A percentile compares a stretch with the other conserved stretches of the same genome.
phyloP scores from a whole-genome alignment of 1,140 invertebrate species.

The Tetranychus cinnabarinus region DNA sequence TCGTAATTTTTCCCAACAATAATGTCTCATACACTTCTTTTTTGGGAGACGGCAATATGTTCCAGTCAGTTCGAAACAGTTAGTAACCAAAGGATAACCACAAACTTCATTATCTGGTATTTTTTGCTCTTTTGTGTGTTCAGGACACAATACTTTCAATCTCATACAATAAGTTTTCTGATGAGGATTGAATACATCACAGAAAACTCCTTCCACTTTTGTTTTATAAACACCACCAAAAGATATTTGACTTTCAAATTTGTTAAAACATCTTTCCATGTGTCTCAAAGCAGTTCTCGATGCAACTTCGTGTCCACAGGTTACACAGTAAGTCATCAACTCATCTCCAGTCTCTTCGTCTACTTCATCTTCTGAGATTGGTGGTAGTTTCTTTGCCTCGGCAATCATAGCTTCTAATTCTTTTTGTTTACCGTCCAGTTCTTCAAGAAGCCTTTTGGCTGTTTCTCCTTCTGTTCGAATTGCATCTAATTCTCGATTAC shows the following conservation, averaged over 20 bases:
- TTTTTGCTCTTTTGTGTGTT: conserved; percentile 90
- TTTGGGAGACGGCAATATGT: conserved; percentile 66
- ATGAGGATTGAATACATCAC: conserved; percentile 75
- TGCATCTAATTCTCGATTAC: conserved; percentile 51
- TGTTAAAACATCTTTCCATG: conserved; percentile 86
- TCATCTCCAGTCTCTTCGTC: conserved; percentile 41
- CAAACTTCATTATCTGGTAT: conserved; percentile 45
- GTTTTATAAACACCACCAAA: conserved; percentile 87
- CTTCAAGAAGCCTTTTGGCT: conserved; percentile 27
- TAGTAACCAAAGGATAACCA: conserved; percentile 48
- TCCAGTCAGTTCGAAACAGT: conserved; percentile 39
- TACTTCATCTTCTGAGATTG: conserved; percentile 5
- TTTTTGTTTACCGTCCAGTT: conserved; percentile 45
- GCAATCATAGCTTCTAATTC: conserved; percentile 31
- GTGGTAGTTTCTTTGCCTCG: neutral
- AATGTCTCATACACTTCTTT: conserved; percentile 72
- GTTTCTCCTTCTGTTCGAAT: conserved; percentile 44
- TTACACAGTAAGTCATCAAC: conserved; percentile 72
- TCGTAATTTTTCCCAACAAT: conserved; percentile 82
- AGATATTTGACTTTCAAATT: conserved; percentile 72
- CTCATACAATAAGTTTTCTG: conserved; percentile 88
- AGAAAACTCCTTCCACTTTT: conserved; percentile 89
- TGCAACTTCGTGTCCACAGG: conserved; percentile 80
- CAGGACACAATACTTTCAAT: conserved; percentile 78
- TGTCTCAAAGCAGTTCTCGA: conserved; percentile 60